Conservation (phyloP, 2,888 invertebrate species). For the Unio delphinus region DNA sequence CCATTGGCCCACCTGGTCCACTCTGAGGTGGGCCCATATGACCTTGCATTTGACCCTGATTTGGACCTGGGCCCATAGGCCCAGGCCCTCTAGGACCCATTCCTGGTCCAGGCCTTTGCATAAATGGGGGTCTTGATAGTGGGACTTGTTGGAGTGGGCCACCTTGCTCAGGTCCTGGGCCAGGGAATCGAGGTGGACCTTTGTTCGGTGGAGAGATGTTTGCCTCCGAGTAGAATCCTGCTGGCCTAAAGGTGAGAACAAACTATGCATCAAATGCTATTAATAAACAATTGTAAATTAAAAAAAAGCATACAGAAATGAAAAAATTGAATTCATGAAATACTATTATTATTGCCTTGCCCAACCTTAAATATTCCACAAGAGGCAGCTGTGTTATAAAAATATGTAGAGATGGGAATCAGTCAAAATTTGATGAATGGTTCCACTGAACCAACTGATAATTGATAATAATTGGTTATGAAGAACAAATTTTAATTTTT, state of each 20-base stretch:
- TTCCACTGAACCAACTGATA: too few species aligned
- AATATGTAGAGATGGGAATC: too few species aligned
- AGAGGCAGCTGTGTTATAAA: too few species aligned
- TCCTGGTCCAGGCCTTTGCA: constrained; percentile 30
- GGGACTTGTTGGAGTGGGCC: constrained; percentile 23
- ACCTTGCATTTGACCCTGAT: constrained; percentile 16
- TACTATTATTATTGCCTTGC: too few species aligned
- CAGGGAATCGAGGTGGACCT: constrained; percentile 9
- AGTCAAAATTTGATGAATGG: too few species aligned
- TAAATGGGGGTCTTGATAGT: constrained; percentile 21
- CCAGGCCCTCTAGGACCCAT: constrained; percentile 24
- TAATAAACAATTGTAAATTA: too few species aligned
- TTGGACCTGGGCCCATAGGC: constrained; percentile 21
- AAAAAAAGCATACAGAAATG: too few species aligned
- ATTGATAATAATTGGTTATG: too few species aligned
- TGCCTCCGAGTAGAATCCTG: constrained; percentile 48
- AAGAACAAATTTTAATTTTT: too few species aligned
- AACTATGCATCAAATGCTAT: neutral
- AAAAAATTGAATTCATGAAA: too few species aligned
- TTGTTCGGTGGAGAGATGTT: constrained; percentile 23
- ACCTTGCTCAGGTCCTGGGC: constrained; percentile 19
- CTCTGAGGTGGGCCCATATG: constrained; percentile 19
- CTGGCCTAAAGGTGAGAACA: constrained; percentile 25
- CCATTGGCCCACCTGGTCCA: constrained; percentile 22
- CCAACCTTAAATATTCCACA: too few species aligned